These are phyloP conservation scores for Ennomos quercinarius DNA, from an alignment of 2,888 invertebrate species.

Conservation along the genomic window DNA sequence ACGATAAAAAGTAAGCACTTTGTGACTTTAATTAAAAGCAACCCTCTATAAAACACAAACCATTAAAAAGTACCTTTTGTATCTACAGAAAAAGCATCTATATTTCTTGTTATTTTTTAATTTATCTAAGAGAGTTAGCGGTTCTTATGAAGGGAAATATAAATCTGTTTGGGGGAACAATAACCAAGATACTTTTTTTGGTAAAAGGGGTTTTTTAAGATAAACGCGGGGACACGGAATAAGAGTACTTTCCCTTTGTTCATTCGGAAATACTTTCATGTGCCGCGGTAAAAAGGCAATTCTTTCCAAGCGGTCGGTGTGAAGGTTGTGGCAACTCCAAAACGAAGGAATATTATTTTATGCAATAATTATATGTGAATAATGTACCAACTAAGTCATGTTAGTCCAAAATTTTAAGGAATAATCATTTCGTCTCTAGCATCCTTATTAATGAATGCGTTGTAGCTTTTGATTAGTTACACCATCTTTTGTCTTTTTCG, in stretches of 20 bases:
- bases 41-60: conserved; percentile 30
- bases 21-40: conserved; percentile 36
- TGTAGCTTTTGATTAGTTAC: too few species aligned
- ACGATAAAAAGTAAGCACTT: conserved; percentile 17
- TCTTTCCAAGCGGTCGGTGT: conserved; percentile 20
- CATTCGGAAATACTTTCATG: conserved; percentile 50
- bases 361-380: too few species aligned
- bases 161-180: conserved; percentile 55
- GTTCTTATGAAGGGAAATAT: conserved; percentile 50
- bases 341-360: too few species aligned
- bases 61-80: conserved; percentile 27
- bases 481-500: too few species aligned
- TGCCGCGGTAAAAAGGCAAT: conserved; percentile 39
- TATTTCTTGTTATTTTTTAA: conserved; percentile 54
- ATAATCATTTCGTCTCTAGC: too few species aligned
- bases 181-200: conserved; percentile 51
- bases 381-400: too few species aligned
- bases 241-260: conserved; percentile 48
- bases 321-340: background rate
- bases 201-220: conserved; percentile 50
- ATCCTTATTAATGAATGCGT: too few species aligned
- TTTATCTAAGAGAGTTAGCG: conserved; percentile 45
- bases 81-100: conserved; percentile 38
- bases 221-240: conserved; percentile 48
- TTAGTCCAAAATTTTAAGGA: too few species aligned